A percentile compares a stretch with the other conserved stretches of the same genome.
phyloP scores from a whole-genome alignment of 2,888 invertebrate species.

The Acleris literana region DNA sequence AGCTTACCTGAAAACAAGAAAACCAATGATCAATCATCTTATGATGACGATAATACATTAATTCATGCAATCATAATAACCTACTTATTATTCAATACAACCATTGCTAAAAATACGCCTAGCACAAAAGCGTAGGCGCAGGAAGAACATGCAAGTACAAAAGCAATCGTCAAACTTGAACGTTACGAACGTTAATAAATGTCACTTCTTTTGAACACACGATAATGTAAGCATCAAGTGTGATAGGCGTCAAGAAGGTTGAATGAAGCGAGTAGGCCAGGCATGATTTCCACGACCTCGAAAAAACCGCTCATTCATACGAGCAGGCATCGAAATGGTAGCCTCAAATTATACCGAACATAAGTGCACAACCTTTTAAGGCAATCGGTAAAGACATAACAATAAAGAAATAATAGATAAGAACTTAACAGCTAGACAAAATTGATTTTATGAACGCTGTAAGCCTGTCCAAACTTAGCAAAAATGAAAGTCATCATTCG shows the following conservation, averaged over 20 bases:
- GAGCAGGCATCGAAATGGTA: slow-evolving; percentile 35
- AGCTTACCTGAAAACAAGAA: slow-evolving; percentile 49
- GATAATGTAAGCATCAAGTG: slow-evolving; percentile 2
- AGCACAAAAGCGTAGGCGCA: background rate
- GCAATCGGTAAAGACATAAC: slow-evolving; percentile 16
- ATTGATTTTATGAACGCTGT: slow-evolving; percentile 23
- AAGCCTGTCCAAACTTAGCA: slow-evolving; percentile 18
- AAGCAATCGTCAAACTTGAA: background rate
- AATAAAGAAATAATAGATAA: slow-evolving; percentile 27
- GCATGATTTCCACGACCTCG: slow-evolving; percentile 47
- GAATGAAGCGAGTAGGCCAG: slow-evolving; percentile 50
- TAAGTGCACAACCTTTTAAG: slow-evolving; percentile 33
- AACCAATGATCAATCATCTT: slow-evolving; percentile 34
- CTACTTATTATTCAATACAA: slow-evolving; percentile 6
- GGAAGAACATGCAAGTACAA: background rate
- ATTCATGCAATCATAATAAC: slow-evolving; percentile 28
- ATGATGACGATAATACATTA: slow-evolving; percentile 10
- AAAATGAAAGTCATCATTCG: slow-evolving; percentile 32
- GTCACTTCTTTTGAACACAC: slow-evolving; percentile 8
- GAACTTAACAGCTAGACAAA: slow-evolving; percentile 24
- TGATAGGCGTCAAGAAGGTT: slow-evolving; percentile 52
- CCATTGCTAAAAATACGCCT: background rate
- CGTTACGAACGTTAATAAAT: background rate
- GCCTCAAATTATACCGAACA: slow-evolving; percentile 29
- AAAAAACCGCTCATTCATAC: slow-evolving; percentile 50